Conservation (phyloP, 2,113 vertebrate genomes). For the Eptesicus fuscus region DNA sequence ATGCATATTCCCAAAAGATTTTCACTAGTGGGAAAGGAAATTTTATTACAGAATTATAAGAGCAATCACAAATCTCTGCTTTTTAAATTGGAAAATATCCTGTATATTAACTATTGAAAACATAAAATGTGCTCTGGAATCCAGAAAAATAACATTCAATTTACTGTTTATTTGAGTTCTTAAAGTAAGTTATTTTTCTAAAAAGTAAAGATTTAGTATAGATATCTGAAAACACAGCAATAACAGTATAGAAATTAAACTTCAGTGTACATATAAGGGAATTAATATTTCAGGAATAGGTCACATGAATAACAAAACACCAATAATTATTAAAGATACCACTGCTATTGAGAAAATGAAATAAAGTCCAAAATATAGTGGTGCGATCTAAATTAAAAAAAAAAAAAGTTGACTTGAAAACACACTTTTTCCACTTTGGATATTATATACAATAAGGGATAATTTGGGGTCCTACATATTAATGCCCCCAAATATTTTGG, state of each 20-base stretch:
- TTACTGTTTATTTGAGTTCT: background rate
- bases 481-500: background rate
- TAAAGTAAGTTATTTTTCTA: background rate
- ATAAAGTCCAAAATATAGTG: background rate
- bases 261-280: background rate
- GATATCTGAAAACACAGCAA: background rate
- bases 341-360: background rate
- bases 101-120: conserved; percentile 19
- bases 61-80: background rate
- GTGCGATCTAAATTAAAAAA: background rate
- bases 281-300: background rate
- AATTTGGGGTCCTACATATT: background rate
- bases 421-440: background rate
- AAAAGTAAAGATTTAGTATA: background rate
- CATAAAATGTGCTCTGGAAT: background rate
- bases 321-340: background rate
- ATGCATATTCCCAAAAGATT: conserved; percentile 13
- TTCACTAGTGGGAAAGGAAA: background rate
- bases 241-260: background rate
- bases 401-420: background rate
- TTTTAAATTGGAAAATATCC: background rate
- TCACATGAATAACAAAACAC: background rate
- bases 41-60: background rate
- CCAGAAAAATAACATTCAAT: background rate
- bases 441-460: background rate